Evolutionary conservation across 2,888 invertebrate genomes (phyloP), one percentile per base, ranked within the genome.

Genomic region (Tachina lurida): DNA sequence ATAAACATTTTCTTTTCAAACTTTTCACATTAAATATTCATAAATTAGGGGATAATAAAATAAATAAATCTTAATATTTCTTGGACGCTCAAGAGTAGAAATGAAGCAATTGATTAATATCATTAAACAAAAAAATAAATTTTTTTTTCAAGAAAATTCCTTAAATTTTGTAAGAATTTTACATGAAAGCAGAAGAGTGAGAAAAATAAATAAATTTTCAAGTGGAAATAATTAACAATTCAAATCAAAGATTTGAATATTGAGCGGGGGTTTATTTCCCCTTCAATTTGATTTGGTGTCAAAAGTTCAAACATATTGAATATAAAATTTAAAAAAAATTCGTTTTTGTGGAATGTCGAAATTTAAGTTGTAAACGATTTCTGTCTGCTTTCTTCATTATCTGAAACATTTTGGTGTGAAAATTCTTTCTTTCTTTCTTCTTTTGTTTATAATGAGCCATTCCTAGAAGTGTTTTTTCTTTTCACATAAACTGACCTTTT

Each of bases 191-290:
- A 7, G 3, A 3, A 17, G 3, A 15, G 12, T 31, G n/a, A 41
- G 12, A 65, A 65, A 65, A 65, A 13, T 41, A 43, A 54, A 65
- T 65, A 43, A 52, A 22, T 13, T 63, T 49, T 73, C 49, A 73
- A 80, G 41, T 67, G 43, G 80, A 73, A 80, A 80, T 58, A 58
- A 80, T 80, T 80, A 73, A 49, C 49, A 80, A 58, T 73, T 58
- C 19, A n/a, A 73, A 73, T 73, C 13, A 31, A 65, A 73, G 45
- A n/a, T 41, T 58, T 56, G 56, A 56, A 56, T 56, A 71, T n/a
- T 52, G 5, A 43, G 10, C 47, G 43, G 39, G 31, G 10, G 17
- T 49, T 9, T 49, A 22, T 47, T 10, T 13, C 2, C n/a, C 17
- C 1, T 67, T 47, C 8, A 13, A 22, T 39, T 60, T 74, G 31